These are phyloP conservation scores for Tanaodytes sp. DNA, from an alignment of 2,888 invertebrate species.

Conservation along the genomic window DNA sequence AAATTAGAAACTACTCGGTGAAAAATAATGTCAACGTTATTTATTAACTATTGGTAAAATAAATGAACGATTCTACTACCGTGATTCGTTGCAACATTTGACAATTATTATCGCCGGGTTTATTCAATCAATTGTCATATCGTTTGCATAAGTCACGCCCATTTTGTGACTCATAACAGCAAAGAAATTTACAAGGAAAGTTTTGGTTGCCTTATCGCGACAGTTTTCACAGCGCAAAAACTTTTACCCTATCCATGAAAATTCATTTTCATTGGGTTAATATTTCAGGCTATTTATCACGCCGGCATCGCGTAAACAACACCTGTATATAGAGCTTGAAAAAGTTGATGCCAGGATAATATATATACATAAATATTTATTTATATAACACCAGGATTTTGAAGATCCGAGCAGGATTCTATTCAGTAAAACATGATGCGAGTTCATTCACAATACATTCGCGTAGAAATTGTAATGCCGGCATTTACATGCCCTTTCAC, in stretches of 20 bases:
- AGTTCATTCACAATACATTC: slow-evolving; percentile 50
- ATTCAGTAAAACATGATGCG: slow-evolving; percentile 44
- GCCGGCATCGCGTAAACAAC: slow-evolving; percentile 11
- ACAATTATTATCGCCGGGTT: too few species aligned
- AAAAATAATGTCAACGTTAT: too few species aligned
- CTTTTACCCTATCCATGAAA: neutral
- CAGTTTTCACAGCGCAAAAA: neutral
- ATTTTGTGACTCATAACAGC: too few species aligned
- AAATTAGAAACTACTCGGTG: too few species aligned
- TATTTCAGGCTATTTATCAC: slow-evolving; percentile 41
- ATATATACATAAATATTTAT: too few species aligned
- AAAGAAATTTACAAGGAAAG: too few species aligned
- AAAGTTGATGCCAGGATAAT: slow-evolving; percentile 34
- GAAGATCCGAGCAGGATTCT: slow-evolving; percentile 38
- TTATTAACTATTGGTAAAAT: too few species aligned
- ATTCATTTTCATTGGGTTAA: slow-evolving; percentile 15
- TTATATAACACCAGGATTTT: slow-evolving; percentile 45
- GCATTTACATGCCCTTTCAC: slow-evolving; percentile 54
- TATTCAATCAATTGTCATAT: too few species aligned
- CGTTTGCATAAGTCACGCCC: too few species aligned
- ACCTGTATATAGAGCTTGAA: slow-evolving; percentile 15
- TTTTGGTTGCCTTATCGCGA: neutral
- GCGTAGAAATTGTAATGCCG: slow-evolving; percentile 50
- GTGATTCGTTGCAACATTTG: too few species aligned
- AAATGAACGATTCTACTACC: too few species aligned